Evolutionary conservation across 2,113 vertebrate species (phyloP).

Genomic region (Anoplopoma fimbria): DNA sequence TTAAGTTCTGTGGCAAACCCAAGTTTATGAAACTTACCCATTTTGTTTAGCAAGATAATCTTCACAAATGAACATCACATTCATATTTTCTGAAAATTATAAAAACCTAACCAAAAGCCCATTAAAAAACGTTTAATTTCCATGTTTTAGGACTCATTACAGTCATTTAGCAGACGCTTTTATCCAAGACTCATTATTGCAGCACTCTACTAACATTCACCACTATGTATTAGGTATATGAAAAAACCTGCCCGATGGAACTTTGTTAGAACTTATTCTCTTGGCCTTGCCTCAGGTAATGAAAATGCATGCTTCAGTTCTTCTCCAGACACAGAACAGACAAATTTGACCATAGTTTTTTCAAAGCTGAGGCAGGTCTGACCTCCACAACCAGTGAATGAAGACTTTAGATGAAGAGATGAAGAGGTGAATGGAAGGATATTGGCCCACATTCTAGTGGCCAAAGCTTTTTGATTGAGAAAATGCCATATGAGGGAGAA

Average conservation of each 20-base stretch:
- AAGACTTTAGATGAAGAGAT: slow-evolving; percentile 20
- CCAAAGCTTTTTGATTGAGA: slow-evolving; percentile 65
- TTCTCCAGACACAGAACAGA: neutral
- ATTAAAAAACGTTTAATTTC: no score
- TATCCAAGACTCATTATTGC: no score
- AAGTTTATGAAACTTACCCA: no score
- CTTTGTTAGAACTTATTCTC: neutral
- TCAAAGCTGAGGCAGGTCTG: neutral
- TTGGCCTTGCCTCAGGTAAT: neutral
- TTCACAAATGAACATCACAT: no score
- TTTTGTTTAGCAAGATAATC: no score
- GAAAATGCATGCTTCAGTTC: neutral
- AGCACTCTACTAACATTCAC: neutral
- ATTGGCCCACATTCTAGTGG: slow-evolving; percentile 64
- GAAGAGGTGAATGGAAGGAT: slow-evolving; percentile 17
- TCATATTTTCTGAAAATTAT: no score
- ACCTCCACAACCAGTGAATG: slow-evolving; percentile 1
- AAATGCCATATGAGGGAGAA: slow-evolving; percentile 65
- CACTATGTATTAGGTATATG: no score
- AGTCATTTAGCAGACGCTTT: no score
- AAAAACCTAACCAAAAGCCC: no score
- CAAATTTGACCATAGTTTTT: neutral
- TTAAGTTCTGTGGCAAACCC: no score
- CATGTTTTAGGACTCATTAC: no score
- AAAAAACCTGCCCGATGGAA: neutral